Evolutionary conservation across 2,113 vertebrate species (phyloP).

Genomic region (Microtus montanus): DNA sequence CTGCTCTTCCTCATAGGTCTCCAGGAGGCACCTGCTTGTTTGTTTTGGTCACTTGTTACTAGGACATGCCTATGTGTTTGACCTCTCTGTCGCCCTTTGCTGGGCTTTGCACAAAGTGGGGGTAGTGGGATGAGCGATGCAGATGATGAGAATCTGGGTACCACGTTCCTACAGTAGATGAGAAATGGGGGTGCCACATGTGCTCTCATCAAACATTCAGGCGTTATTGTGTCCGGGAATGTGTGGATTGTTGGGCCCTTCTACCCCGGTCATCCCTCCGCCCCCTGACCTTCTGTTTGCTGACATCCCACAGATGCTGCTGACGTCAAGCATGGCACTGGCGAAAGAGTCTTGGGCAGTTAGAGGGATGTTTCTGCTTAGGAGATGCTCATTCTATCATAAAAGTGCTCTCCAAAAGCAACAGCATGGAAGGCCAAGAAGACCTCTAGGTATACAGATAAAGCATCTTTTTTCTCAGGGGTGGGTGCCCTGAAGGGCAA

Average conservation of each 20-base stretch:
- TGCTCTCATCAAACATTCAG: neutral
- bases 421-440: neutral
- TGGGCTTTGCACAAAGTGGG: neutral
- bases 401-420: neutral
- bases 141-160: neutral
- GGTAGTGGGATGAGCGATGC: neutral
- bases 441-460: neutral
- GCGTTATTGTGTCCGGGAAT: neutral
- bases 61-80: neutral
- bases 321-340: neutral
- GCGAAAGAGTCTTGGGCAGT: neutral
- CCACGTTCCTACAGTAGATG: neutral
- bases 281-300: neutral
- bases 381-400: neutral
- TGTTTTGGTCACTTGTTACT: neutral
- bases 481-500: neutral
- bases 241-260: neutral
- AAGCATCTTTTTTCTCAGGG: neutral
- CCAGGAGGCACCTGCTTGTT: neutral
- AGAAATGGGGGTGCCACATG: neutral
- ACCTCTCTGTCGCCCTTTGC: neutral
- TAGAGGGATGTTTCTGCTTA: neutral
- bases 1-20: neutral
- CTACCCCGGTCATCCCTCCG: neutral
- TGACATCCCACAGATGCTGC: neutral